Evolutionary conservation across 2,113 vertebrate genomes (phyloP).

Genomic region (Pygoscelis antarcticus): DNA sequence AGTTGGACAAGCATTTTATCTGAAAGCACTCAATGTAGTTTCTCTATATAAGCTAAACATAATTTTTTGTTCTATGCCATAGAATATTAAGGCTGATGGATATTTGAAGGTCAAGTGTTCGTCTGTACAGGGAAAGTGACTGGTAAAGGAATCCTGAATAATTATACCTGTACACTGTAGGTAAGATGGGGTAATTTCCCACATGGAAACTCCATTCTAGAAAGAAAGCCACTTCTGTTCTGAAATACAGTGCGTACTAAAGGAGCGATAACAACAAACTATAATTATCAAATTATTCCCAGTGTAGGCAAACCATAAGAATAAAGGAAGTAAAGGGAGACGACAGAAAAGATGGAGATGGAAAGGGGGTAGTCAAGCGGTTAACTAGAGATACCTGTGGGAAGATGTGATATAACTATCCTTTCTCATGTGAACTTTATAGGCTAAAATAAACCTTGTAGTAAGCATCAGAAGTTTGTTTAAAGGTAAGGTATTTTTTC

Average conservation of each 20-base stretch:
- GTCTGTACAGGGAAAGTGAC: background rate
- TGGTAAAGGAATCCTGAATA: background rate
- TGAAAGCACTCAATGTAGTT: background rate
- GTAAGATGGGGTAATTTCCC: background rate
- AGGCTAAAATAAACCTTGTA: background rate
- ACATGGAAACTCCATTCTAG: background rate
- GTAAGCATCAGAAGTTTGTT: background rate
- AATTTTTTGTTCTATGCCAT: background rate
- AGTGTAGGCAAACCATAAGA: background rate
- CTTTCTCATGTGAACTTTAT: background rate
- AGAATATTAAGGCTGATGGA: background rate
- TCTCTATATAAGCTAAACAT: background rate
- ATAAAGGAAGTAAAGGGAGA: background rate
- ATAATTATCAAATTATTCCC: background rate
- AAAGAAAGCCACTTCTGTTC: background rate
- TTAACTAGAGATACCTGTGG: background rate
- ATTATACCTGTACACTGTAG: background rate
- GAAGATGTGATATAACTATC: background rate
- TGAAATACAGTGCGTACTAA: background rate
- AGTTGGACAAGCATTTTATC: background rate
- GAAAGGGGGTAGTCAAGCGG: background rate
- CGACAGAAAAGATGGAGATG: background rate
- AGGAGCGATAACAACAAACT: background rate
- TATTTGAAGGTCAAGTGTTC: background rate
- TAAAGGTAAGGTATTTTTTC: background rate